Base-by-base conservation (phyloP, 2,113 vertebrate species). In the Aythya baeri region DNA sequence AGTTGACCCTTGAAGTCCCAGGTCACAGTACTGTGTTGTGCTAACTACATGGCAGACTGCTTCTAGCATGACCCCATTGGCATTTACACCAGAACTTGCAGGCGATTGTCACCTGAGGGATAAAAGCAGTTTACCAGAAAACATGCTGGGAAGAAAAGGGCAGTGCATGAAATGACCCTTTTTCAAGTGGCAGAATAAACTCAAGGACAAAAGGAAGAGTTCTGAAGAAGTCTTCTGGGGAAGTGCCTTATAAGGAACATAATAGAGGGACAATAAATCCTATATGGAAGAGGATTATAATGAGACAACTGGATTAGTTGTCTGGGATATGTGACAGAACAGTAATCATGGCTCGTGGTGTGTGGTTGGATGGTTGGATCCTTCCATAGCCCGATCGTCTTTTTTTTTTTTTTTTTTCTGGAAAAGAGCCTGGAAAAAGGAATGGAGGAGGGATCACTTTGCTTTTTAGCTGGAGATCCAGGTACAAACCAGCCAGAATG, bases 1-100 rank as follows among this genome's bases (percentile, higher is more conserved):
- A 44, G 46, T 46, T 29, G 44, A 36, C 25, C 16, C 8, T 80
- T 84, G 11, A n/a, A 59, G 57, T 22, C 26, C 38, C 17, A 21
- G 2, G 3, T 32, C 41, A 5, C 5, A 41, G 14, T 3, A 12
- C 9, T 11, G 50, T 46, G 34, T 2, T 31, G 9, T 23, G 21
- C 4, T 65, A 22, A 58, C 23, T 5, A 3, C 3, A 7, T 20
- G 57, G 8, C 36, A 43, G 23, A 31, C 4, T 73, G 21, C 55
- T 62, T 49, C 72, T 17, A 8, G 15, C 2, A 9, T 9, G 6
- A 81, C 13, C 8, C 10, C 5, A 5, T 5, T 15, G 10, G 21
- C 44, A 2, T 57, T 85, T 43, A 13, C 13, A 49, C 13, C 27
- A 44, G 9, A 29, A 3, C 1, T 55, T 43, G 26, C 7, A 14